A percentile compares a stretch with the other conserved stretches of the same genome.
Conservation (phyloP, 2,113 vertebrate genomes). For the Oreochromis niloticus region DNA sequence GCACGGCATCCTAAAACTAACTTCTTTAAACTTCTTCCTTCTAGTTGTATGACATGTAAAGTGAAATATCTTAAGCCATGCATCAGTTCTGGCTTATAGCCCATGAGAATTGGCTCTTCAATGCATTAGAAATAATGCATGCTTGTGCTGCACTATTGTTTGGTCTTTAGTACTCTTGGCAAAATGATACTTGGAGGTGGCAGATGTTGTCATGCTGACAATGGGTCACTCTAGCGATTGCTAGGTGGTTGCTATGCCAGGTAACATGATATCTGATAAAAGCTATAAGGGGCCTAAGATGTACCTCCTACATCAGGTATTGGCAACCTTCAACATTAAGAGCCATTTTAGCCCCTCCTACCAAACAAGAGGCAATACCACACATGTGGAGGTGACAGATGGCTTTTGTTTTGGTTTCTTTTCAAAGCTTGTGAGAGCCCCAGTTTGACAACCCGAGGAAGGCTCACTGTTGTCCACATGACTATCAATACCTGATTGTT, state of each 20-base stretch:
- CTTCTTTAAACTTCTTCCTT: background rate
- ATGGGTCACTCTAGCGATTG: background rate
- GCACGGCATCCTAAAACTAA: background rate
- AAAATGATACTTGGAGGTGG: background rate
- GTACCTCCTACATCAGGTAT: background rate
- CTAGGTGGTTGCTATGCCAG: background rate
- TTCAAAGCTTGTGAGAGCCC: background rate
- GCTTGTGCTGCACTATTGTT: background rate
- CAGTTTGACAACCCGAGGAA: background rate
- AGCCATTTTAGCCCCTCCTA: background rate
- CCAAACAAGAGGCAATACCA: background rate
- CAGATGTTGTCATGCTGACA: background rate
- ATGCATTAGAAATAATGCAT: background rate
- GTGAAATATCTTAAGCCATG: background rate
- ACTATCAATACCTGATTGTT: background rate
- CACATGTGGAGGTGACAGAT: background rate
- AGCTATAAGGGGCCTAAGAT: background rate
- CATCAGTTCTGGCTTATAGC: background rate
- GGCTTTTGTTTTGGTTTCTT: background rate
- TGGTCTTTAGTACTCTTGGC: background rate
- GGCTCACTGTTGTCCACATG: accelerated
- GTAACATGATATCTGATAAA: background rate
- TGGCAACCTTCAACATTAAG: background rate
- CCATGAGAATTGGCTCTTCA: background rate
- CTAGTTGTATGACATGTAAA: background rate